These are phyloP conservation scores for Petaurus breviceps DNA, from an alignment of 2,113 vertebrate species.

Conservation along the genomic window DNA sequence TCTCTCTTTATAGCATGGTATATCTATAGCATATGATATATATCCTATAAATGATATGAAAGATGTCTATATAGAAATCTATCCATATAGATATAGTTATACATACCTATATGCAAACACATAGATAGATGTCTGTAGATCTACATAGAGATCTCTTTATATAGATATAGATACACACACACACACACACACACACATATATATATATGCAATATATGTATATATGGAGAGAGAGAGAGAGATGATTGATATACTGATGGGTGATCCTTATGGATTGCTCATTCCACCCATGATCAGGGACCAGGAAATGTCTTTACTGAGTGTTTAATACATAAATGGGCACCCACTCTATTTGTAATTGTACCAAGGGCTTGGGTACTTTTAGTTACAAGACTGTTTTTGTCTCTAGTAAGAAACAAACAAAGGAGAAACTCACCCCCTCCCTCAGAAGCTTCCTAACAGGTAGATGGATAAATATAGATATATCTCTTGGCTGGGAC, in stretches of 20 bases:
- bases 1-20: too few species aligned
- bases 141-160: too few species aligned
- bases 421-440: neutral
- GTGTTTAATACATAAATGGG: neutral
- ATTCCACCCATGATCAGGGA: neutral
- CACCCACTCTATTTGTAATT: neutral
- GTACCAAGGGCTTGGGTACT: neutral
- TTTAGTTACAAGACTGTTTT: constrained; percentile 10
- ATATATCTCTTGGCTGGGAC: neutral
- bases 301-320: neutral
- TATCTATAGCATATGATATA: too few species aligned
- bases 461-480: neutral
- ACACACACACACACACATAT: too few species aligned
- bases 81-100: too few species aligned
- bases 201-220: too few species aligned
- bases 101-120: too few species aligned
- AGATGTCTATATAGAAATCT: too few species aligned
- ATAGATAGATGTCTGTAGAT: too few species aligned
- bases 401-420: neutral
- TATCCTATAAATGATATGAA: too few species aligned
- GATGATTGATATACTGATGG: neutral
- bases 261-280: neutral
- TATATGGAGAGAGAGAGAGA: neutral
- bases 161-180: too few species aligned
- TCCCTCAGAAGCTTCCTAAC: neutral